Evolutionary conservation across 2,797 vertebrate genomes (phyloP), one percentile per base, ranked within the genome.

Genomic region (Ibycter americanus): DNA sequence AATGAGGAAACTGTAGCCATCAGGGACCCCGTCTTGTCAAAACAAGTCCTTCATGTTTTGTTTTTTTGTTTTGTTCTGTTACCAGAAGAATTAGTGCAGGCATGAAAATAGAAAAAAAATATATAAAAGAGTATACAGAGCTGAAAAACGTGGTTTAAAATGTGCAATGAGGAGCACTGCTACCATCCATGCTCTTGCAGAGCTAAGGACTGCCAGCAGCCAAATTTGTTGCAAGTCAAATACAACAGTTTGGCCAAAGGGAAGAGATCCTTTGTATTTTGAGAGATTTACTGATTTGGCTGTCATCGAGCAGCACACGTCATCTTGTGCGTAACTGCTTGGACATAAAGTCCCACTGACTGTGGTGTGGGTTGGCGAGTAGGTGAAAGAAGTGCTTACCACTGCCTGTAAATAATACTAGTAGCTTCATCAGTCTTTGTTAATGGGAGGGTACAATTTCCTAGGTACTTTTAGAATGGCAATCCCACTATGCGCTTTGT

Each of bases 251-350:
- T 66, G 55, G 58, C 83, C 62, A 89, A 78, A 78, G 32, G 42
- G 87, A 70, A 93, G 86, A 68, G 44, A 40, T 14, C 38, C 12
- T 85, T 84, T 87, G 20, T 84, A 26, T 95, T 93, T 71, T 47
- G 58, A 72, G 85, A 79, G 77, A 70, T 93, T 88, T 89, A 79
- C n/a, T 44, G 62, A 34, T 90, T 70, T 95, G 95, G 83, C 90
- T 77, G n/a, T 84, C 42, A 23, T 25, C 1, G 4, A 76, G 61
- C 20, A 67, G 76, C 73, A 8, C 12, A 10, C 19, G 10, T 92
- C 73, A 88, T 66, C 34, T 44, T 59, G 72, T 90, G 85, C 9
- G 5, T 82, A 88, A 83, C 76, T 55, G 42, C 79, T 72, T 74
- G 89, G 72, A 61, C 20, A 2, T 21, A 3, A 3, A 19, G 46